Base-by-base conservation (phyloP, 2,113 vertebrate genomes). In the Camelus bactrianus region DNA sequence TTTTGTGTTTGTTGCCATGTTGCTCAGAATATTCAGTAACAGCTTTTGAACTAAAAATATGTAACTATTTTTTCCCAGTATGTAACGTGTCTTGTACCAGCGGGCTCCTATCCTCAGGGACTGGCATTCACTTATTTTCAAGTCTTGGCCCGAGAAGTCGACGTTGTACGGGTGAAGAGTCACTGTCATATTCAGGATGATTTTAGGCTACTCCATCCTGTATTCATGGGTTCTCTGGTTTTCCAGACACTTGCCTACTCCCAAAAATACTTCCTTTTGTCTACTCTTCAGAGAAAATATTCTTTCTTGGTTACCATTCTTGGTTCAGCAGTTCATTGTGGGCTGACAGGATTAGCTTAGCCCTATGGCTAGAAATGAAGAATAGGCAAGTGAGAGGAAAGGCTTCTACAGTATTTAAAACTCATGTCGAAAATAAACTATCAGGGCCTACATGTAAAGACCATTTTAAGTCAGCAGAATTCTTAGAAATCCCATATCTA, bases 1-100 rank as follows among this genome's bases (percentile, higher is more conserved):
- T 72, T 88, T 85, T 89, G 11, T 50, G 16, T 83, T 30, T 93
- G n/a, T 97, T 75, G 38, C 48, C 9, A 1, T 28, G 20, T 69
- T 89, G 69, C 52, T 94, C 12, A 84, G 76, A 60, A 95, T 67
- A 69, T 20, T 96, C 22, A 81, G 7, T 54, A 69, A 70, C 5
- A 83, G 35, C 48, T 86, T 96, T 92, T 72, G 28, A 85, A 82
- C 32, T 13, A 80, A 26, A 95, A 46, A n/a, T 20, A 46, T 35
- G 12, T 32, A 60, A 64, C 17, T 35, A 2, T 58, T 65, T 88
- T 88, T 70, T 76, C 30, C 14, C 14, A 76, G 4, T 9, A 6
- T 10, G 4, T 89, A 48, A 65, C 35, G 28, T 38, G 3, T 93
- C 24, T 50, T 56, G 1, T 20, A 72, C 35, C 56, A 54, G 26